phyloP scores from a whole-genome alignment of 2,113 vertebrate species.

The Antechinus flavipes region DNA sequence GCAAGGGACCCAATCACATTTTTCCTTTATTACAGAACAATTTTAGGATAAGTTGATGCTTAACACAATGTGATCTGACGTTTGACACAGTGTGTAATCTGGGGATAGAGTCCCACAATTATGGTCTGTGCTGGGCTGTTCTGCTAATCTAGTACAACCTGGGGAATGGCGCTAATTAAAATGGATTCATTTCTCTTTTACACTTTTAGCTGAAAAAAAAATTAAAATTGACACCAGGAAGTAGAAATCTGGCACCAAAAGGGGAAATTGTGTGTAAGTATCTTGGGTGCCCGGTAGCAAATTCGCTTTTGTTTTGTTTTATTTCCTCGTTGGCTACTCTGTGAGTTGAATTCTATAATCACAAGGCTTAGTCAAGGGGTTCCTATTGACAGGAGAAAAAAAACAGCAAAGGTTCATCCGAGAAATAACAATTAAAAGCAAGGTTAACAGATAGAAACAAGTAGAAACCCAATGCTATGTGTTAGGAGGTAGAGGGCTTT shows the following conservation, averaged over 20 bases:
- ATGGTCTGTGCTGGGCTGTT: slow-evolving; percentile 57
- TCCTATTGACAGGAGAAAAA: slow-evolving; percentile 16
- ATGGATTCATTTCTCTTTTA: slow-evolving; percentile 54
- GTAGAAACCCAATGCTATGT: background rate
- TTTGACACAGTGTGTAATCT: slow-evolving; percentile 66
- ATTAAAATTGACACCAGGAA: slow-evolving; percentile 52
- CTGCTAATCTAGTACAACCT: slow-evolving; percentile 70
- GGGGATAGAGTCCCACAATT: slow-evolving; percentile 70
- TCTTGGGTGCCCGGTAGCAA: background rate
- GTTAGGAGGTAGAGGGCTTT: background rate
- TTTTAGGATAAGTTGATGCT: slow-evolving; percentile 76
- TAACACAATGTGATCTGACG: slow-evolving; percentile 70
- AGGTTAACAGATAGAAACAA: background rate
- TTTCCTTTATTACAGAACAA: slow-evolving; percentile 75
- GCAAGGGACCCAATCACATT: slow-evolving; percentile 84
- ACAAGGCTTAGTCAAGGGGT: slow-evolving; percentile 26
- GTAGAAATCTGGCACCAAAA: slow-evolving; percentile 39
- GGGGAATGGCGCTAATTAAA: slow-evolving; percentile 70
- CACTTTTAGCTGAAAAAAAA: slow-evolving; percentile 74
- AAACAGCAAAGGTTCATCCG: slow-evolving; percentile 8
- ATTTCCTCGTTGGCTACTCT: slow-evolving; percentile 11
- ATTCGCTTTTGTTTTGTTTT: background rate
- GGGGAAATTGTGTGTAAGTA: slow-evolving; percentile 22
- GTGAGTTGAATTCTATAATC: slow-evolving; percentile 22
- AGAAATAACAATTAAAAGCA: slow-evolving; percentile 42